These are phyloP conservation scores for Brachionus calyciflorus DNA, from an alignment of 1,140 invertebrate genomes.

Conservation along the genomic window DNA sequence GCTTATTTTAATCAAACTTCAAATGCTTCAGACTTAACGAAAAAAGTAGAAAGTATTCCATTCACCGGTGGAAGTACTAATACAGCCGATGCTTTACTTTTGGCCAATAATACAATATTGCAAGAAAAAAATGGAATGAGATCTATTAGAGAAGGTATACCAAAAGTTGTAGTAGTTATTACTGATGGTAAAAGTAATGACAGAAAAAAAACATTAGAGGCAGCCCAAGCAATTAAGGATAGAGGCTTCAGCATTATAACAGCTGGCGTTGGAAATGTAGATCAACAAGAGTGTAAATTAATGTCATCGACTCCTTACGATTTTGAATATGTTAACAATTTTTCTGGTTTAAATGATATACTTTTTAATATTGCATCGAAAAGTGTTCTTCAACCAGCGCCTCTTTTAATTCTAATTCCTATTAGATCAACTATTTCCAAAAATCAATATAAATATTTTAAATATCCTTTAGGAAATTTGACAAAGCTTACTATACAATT, in stretches of 20 bases:
- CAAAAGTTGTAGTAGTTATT: constrained; percentile 18
- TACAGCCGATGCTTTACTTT: not conserved
- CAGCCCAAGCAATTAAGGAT: not conserved
- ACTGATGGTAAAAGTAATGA: not conserved
- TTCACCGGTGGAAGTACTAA: not conserved
- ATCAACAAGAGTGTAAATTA: not conserved
- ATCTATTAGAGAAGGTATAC: not conserved
- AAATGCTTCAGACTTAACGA: not conserved
- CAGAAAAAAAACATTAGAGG: not conserved
- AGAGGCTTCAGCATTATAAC: not conserved
- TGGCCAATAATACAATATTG: not conserved
- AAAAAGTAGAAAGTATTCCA: not conserved
- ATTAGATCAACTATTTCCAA: not conserved
- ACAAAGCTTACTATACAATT: constrained; percentile 1
- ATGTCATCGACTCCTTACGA: not conserved
- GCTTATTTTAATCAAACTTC: too few relatives aligned
- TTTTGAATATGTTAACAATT: not conserved
- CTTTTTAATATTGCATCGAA: not conserved
- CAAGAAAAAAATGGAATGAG: constrained; percentile 12
- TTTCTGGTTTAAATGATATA: not conserved
- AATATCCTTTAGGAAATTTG: not conserved
- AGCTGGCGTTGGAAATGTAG: not conserved
- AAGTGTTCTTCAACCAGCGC: not conserved
- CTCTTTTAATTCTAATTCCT: not conserved
- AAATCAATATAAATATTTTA: constrained; percentile 20